phyloP scores from a whole-genome alignment of 1,140 invertebrate genomes.

The Notospermus geniculatus region DNA sequence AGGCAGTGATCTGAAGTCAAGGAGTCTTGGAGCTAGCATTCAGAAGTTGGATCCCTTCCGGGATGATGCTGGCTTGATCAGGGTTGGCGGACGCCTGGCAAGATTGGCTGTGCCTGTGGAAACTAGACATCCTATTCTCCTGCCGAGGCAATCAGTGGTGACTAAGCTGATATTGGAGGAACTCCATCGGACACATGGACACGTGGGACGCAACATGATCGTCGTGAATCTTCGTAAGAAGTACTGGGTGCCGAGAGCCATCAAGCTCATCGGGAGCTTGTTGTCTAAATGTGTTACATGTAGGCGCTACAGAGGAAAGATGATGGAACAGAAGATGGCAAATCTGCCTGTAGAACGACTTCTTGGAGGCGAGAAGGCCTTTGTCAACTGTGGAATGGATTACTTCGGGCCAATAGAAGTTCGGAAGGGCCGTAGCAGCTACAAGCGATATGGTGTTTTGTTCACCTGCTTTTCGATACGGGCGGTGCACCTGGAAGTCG shows the following conservation, averaged over 20 bases:
- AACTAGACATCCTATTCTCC: constrained; percentile 11
- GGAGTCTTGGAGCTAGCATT: background rate
- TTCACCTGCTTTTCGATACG: constrained; percentile 14
- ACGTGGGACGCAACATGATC: constrained; percentile 6
- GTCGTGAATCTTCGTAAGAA: background rate
- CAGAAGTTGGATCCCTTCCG: background rate
- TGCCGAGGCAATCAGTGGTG: background rate
- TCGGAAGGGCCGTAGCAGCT: background rate
- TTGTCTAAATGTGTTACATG: background rate
- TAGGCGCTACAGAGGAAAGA: background rate
- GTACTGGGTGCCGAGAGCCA: background rate
- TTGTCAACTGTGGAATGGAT: background rate
- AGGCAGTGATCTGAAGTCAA: background rate
- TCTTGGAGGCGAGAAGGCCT: background rate
- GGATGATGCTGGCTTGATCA: background rate
- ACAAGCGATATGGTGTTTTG: background rate
- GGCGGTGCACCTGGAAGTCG: constrained; percentile 9
- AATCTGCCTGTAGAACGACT: background rate
- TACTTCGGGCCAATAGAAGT: background rate
- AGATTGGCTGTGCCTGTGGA: background rate
- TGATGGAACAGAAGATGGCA: background rate
- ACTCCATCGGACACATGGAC: background rate
- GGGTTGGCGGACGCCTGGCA: constrained; percentile 3
- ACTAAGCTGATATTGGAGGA: background rate
- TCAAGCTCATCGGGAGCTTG: background rate